Conservation (phyloP, 2,797 vertebrate genomes). For the Mustela erminea region DNA sequence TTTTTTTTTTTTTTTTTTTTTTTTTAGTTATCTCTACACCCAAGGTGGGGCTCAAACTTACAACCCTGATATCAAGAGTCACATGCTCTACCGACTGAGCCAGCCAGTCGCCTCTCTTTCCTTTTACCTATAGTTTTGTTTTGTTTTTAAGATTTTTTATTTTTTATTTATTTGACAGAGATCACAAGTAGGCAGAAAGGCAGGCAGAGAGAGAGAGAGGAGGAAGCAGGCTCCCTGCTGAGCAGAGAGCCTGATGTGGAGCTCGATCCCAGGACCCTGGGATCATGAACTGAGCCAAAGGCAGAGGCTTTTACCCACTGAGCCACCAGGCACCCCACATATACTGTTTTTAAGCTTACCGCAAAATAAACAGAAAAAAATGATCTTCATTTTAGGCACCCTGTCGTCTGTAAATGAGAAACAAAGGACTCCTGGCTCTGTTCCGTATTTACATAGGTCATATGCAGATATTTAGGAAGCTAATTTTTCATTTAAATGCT, state of each 20-base stretch:
- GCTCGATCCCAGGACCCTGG: no score
- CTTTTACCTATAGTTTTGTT: no score
- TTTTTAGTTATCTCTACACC: neutral
- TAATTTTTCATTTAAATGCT: constrained; percentile 35
- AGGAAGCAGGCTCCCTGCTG: no score
- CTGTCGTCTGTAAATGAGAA: neutral
- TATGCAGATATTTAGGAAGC: neutral
- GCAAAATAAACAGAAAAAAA: neutral
- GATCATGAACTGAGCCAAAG: no score
- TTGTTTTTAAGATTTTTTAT: no score
- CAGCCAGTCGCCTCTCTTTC: no score
- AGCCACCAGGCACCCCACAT: neutral
- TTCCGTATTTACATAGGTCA: neutral
- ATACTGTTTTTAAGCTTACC: neutral
- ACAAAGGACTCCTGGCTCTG: neutral
- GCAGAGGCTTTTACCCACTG: no score
- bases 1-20: neutral
- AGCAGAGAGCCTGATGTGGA: no score
- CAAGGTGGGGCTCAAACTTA: neutral
- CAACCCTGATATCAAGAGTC: neutral
- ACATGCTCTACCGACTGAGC: neutral
- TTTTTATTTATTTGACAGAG: no score
- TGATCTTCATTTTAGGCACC: neutral
- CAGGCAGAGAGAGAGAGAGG: no score
- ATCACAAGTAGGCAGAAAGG: no score